Conservation (phyloP, 2,797 vertebrate genomes). For the Gymnothorax javanicus region DNA sequence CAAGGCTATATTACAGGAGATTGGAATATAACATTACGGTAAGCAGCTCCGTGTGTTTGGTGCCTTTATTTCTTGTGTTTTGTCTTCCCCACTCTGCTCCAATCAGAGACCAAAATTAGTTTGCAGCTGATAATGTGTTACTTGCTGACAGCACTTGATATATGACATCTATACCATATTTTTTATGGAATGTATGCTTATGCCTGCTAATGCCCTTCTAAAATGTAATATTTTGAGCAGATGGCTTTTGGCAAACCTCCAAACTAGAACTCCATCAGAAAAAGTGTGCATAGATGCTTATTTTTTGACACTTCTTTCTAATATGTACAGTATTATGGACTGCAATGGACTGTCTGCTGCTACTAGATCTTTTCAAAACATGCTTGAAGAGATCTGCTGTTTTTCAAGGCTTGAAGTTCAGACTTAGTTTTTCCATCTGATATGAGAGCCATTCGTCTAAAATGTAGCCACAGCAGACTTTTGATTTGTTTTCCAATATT, state of each 20-base stretch:
- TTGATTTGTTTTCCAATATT: background rate
- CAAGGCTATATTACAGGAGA: background rate
- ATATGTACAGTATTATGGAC: slow-evolving; percentile 59
- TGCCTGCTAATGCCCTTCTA: background rate
- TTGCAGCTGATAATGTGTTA: background rate
- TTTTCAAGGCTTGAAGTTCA: slow-evolving; percentile 61
- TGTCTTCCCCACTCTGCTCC: background rate
- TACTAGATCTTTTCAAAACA: slow-evolving; percentile 68
- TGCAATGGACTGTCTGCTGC: slow-evolving; percentile 61
- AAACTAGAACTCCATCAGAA: slow-evolving; percentile 6
- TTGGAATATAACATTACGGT: background rate
- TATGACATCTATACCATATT: background rate
- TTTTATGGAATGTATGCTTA: background rate
- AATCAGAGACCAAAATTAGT: background rate
- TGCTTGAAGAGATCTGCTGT: slow-evolving; percentile 42
- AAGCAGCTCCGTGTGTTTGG: background rate
- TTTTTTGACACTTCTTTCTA: slow-evolving; percentile 53
- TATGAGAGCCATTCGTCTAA: slow-evolving; percentile 54
- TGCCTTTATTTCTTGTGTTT: background rate
- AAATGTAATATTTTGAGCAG: background rate
- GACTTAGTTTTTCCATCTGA: slow-evolving; percentile 68
- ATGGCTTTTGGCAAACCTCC: background rate
- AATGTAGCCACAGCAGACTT: slow-evolving; percentile 24
- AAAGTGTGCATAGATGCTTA: slow-evolving; percentile 4
- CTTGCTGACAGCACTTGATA: background rate